phyloP scores from a whole-genome alignment of 1,140 invertebrate genomes.

The Drosophila tani region DNA sequence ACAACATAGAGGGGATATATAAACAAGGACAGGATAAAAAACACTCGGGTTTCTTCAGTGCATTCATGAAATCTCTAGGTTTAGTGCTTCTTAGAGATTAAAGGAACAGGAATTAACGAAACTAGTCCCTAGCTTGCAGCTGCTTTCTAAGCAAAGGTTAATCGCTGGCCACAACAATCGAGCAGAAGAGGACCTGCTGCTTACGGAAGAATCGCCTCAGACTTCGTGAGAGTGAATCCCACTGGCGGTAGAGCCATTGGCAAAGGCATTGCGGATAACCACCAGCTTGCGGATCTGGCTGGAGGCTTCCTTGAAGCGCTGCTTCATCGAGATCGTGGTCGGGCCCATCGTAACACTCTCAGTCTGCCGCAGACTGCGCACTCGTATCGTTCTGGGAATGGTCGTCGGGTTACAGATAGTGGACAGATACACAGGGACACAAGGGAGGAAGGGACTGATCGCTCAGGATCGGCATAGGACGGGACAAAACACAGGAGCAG shows the following conservation, averaged over 20 bases:
- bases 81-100: neutral
- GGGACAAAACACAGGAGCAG: neutral
- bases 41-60: neutral
- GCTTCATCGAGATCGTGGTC: conserved; percentile 68
- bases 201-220: conserved; percentile 21
- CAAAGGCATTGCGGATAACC: conserved; percentile 76
- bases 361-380: conserved; percentile 77
- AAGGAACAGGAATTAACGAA: neutral
- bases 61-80: neutral
- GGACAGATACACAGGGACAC: conserved; percentile 14
- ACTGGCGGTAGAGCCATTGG: conserved; percentile 50
- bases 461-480: conserved; percentile 6
- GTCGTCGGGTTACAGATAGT: conserved; percentile 6
- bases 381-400: conserved; percentile 69
- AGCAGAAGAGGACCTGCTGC: conserved; percentile 18
- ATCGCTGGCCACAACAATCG: conserved; percentile 37
- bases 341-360: conserved; percentile 65
- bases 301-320: conserved; percentile 77
- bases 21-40: neutral
- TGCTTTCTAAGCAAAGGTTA: conserved; percentile 8
- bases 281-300: conserved; percentile 77
- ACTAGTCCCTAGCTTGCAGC: neutral
- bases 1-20: conserved; percentile 57
- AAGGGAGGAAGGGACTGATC: neutral
- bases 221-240: conserved; percentile 71